These are phyloP conservation scores for Eretmochelys imbricata DNA, from an alignment of 2,113 vertebrate species.

Conservation along the genomic window DNA sequence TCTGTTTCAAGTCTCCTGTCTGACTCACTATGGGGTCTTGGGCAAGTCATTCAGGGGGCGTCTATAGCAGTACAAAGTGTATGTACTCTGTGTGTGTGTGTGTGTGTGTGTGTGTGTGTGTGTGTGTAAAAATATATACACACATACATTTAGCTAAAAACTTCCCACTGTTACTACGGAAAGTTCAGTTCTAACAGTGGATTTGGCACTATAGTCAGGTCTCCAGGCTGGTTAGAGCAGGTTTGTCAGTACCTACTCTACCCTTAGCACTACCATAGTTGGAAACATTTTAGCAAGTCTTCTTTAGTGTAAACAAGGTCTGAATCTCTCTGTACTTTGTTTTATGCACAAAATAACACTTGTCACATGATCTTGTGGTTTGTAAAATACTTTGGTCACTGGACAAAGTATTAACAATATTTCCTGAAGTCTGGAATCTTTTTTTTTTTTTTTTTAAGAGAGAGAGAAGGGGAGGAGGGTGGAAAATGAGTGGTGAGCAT, in stretches of 20 bases:
- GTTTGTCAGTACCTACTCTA: not conserved
- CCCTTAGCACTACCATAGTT: not conserved
- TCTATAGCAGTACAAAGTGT: not conserved
- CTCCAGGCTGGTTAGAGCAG: not conserved
- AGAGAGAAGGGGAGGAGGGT: not conserved
- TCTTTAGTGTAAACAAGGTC: not conserved
- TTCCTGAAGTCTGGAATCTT: not conserved
- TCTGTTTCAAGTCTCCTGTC: not conserved
- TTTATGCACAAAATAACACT: accelerated
- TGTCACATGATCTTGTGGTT: accelerated
- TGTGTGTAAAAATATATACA: too few relatives aligned
- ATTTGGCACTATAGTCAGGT: not conserved
- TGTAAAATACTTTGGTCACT: not conserved
- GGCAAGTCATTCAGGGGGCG: not conserved
- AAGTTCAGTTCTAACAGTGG: not conserved
- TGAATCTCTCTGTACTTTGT: accelerated
- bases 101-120: too few relatives aligned
- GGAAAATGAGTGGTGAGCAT: not conserved
- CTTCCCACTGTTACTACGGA: not conserved
- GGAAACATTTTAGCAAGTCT: not conserved
- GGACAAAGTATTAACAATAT: not conserved
- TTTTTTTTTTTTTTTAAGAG: too few relatives aligned
- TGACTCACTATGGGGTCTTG: not conserved
- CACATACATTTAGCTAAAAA: not conserved
- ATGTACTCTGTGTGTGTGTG: too few relatives aligned